phyloP scores from a whole-genome alignment of 2,113 vertebrate genomes.

The Alces alces region DNA sequence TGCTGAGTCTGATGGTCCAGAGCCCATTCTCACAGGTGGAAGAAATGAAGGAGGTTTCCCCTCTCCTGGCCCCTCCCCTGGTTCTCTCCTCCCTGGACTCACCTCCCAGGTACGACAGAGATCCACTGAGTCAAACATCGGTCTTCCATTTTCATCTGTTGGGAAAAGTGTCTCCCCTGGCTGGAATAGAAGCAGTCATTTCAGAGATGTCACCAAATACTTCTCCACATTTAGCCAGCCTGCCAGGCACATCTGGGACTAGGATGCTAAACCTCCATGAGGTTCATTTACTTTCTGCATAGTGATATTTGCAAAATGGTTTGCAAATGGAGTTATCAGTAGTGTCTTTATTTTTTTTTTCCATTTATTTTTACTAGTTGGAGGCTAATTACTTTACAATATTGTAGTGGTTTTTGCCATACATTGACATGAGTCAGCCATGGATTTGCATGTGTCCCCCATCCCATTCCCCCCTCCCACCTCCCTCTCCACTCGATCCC shows the following conservation, averaged over 20 bases:
- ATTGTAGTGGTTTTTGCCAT: no score
- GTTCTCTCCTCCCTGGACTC: not conserved
- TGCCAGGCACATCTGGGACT: not conserved
- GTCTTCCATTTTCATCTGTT: conserved; percentile 66
- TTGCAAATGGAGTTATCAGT: not conserved
- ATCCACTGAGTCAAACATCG: not conserved
- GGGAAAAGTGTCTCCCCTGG: conserved; percentile 77
- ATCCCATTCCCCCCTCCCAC: no score
- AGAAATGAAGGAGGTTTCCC: not conserved
- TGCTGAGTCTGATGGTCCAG: not conserved
- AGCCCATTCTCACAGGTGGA: not conserved
- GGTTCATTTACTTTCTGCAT: not conserved
- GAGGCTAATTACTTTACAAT: no score
- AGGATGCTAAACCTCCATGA: not conserved
- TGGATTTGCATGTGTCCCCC: no score
- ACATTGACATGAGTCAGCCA: no score
- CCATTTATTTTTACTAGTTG: no score
- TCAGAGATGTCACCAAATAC: not conserved
- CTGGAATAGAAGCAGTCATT: conserved; percentile 51
- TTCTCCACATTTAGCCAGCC: not conserved
- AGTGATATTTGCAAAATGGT: not conserved
- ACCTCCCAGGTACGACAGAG: conserved; percentile 56
- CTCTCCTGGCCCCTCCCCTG: not conserved
- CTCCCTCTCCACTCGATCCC: no score
- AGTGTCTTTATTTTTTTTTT: not conserved